Percentiles rank a stretch among this genome's conserved stretches.
Evolutionary conservation across 2,888 invertebrate genomes (phyloP).

Genomic region (Hetaerina titia): DNA sequence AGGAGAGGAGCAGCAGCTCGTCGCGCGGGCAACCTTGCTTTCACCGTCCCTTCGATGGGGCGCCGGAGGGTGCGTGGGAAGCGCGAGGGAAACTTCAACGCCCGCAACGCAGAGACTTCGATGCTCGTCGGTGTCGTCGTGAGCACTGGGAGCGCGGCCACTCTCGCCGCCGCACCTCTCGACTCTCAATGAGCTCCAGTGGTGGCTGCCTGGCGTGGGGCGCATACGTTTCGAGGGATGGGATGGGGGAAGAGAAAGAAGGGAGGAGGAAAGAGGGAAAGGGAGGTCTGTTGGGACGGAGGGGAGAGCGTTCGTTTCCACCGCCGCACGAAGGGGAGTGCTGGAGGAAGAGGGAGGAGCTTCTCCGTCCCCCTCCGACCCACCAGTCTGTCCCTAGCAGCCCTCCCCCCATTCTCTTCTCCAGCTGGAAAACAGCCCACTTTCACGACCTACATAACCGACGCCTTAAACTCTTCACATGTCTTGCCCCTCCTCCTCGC

Average conservation of each 20-base stretch:
- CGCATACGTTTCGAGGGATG: neutral
- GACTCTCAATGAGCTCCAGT: neutral
- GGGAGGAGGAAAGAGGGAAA: neutral
- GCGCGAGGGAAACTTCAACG: neutral
- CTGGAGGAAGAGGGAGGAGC: neutral
- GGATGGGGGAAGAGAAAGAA: neutral
- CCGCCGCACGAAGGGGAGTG: no score
- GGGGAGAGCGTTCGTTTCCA: no score
- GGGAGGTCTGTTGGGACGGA: no score
- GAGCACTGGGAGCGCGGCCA: neutral
- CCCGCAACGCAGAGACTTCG: neutral
- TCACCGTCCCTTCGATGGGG: neutral
- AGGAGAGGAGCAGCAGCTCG: neutral
- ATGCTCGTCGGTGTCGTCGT: neutral
- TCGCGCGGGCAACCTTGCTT: neutral
- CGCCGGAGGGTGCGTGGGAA: neutral
- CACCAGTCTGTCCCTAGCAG: neutral
- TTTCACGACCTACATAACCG: slow-evolving; percentile 65
- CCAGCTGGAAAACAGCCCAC: slow-evolving; percentile 51
- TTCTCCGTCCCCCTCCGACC: neutral
- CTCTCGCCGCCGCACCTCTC: neutral
- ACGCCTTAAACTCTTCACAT: slow-evolving; percentile 38
- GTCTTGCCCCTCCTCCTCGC: neutral
- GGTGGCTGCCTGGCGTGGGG: neutral
- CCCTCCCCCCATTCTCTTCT: neutral